A percentile compares a stretch with the other conserved stretches of the same genome.
phyloP scores from a whole-genome alignment of 2,797 vertebrate species.

The Garrulus glandarius region DNA sequence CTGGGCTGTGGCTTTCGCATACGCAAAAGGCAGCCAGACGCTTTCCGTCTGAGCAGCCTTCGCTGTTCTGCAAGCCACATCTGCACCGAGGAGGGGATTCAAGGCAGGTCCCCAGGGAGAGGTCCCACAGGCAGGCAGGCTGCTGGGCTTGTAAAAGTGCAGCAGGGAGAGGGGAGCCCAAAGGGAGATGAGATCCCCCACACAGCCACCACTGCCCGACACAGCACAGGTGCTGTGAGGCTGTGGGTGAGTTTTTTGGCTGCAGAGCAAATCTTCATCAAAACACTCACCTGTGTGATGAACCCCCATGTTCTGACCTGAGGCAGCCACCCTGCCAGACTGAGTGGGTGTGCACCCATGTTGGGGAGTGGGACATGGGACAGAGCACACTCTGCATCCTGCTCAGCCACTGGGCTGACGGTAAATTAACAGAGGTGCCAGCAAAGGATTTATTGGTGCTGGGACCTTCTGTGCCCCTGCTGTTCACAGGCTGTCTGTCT shows the following conservation, averaged over 20 bases:
- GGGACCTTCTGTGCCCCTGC: background rate
- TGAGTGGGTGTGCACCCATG: fast-evolving
- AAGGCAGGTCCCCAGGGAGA: background rate
- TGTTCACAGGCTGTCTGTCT: background rate
- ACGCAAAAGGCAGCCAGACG: background rate
- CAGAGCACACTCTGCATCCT: background rate
- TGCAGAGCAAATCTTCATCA: background rate
- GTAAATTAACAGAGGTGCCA: background rate
- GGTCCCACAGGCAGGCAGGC: background rate
- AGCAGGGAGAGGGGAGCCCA: background rate
- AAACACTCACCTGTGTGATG: background rate
- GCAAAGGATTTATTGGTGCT: background rate
- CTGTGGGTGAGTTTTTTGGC: background rate
- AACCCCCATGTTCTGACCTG: background rate
- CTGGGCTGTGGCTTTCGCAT: background rate
- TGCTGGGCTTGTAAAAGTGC: background rate
- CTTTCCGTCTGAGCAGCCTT: background rate
- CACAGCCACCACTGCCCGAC: background rate
- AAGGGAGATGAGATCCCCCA: background rate
- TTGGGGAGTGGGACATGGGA: background rate
- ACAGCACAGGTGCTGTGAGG: background rate
- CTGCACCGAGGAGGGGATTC: fast-evolving
- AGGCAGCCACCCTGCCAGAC: background rate
- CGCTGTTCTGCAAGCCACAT: background rate
- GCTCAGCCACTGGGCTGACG: background rate